phyloP scores from a whole-genome alignment of 2,888 invertebrate species.

The Corbicula japonica region DNA sequence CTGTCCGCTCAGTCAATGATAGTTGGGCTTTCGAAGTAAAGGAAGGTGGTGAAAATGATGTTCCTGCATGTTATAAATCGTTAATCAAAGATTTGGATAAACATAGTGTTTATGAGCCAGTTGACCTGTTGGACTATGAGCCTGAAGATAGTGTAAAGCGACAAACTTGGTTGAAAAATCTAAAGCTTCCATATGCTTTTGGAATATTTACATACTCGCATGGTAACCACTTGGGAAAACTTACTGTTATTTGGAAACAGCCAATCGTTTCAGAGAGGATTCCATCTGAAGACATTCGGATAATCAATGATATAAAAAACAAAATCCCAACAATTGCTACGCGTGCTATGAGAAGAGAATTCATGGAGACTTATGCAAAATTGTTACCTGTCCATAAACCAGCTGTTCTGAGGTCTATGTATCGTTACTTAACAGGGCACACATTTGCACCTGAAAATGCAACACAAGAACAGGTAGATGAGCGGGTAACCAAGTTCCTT shows the following conservation, averaged over 20 bases:
- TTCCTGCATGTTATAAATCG: not conserved
- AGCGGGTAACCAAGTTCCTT: slow-evolving; percentile 5
- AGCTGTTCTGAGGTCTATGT: slow-evolving; percentile 5
- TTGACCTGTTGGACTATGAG: not conserved
- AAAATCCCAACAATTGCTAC: not conserved
- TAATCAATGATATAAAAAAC: not conserved
- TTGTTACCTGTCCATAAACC: not conserved
- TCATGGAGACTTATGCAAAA: not conserved
- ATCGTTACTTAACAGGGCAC: slow-evolving; percentile 14
- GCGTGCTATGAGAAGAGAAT: not conserved
- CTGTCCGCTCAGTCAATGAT: not conserved
- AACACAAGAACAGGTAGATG: slow-evolving; percentile 1
- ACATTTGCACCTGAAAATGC: not conserved
- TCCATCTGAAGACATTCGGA: not conserved
- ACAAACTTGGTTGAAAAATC: not conserved
- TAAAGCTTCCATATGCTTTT: not conserved
- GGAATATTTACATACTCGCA: not conserved
- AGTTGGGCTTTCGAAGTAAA: not conserved
- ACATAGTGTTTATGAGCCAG: not conserved
- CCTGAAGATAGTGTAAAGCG: not conserved
- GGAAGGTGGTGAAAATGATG: not conserved
- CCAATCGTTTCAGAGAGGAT: not conserved
- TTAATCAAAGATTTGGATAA: not conserved
- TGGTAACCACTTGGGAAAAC: not conserved
- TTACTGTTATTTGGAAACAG: not conserved